Evolutionary conservation across 2,113 vertebrate genomes (phyloP), one percentile per base, ranked within the genome.

Genomic region (Edolisoma coerulescens): DNA sequence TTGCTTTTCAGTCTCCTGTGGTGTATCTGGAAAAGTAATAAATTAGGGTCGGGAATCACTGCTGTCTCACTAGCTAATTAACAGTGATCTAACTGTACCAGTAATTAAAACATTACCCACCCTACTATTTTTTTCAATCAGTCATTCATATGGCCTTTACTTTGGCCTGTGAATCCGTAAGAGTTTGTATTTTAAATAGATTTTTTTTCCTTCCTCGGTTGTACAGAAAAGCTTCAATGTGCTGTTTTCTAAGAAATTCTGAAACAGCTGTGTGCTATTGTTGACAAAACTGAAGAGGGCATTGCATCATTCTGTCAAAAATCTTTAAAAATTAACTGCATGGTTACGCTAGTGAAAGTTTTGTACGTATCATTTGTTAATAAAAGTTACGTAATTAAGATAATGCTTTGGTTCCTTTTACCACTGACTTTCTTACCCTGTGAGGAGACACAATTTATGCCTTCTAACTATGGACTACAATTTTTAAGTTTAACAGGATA

Each of bases 61-160:
- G 49, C 52, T 78, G 59, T 68, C 69, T 81, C 65, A 21, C 9
- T 33, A 86, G 35, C 49, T 95, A 91, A 90, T 96, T 89, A 95
- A 79, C 65, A 83, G 74, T 80, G 47, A 89, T 86, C 17, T 89
- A 91, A 94, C 89, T 95, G 92, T 96, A 82, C 49, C 41, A 45
- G 80, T 94, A 95, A 94, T 94, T 95, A 94, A 95, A 76, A 63
- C 52, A 22, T 92, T 95, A 84, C n/a, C 41, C n/a, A 53, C 45
- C 26, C 47, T 94, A 27, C 35, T 63, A 7, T 91, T 95, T 94
- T 96, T 91, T 90, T 81, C 10, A 74, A 4, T 57, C 84, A 90
- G 19, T 73, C 75, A 86, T 84, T 95, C 68, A 74, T 0, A 71
- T 90, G 26, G 79, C 74, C 47, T 68, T 84, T 83, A 27, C 39